Base-by-base conservation (phyloP, 1,140 invertebrate species). In the Brachionus angularis region DNA sequence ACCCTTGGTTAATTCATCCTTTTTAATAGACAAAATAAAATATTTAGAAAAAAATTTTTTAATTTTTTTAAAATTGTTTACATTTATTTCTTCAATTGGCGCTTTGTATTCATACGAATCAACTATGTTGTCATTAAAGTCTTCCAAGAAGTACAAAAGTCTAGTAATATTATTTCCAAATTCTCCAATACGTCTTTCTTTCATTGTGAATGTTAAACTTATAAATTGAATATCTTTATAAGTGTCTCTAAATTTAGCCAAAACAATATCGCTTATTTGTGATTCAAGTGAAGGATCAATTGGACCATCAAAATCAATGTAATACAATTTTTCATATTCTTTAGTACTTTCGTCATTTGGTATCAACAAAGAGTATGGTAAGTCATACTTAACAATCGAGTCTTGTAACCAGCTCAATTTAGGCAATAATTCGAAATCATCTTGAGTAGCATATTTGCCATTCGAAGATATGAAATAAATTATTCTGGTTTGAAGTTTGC, bases 131-230 rank as follows among this genome's bases (percentile, higher is more conserved):
- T 67, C 47, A 23, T 67, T n/a, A 2, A 12, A 12, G 16, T 67
- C 62, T 31, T 47, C 62, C 14, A 67, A 67, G 36, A 47, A 67
- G 31, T 67, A 67, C 42, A 47, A 23, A 5, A 67, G 29, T 36
- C 62, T 46, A 23, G 62, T 67, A 5, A 67, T 27, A 46, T 47
- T 46, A 23, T 67, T 67, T 10, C 62, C 62, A 2, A 46, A 21
- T 16, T 47, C 62, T 23, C 62, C 62, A 31, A 67, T 46, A 47
- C 62, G 42, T n/a, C 23, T 67, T 42, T 67, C 62, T 50, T 67
- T 67, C 42, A 50, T 50, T 0, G 47, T 67, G 23, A 67, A 50
- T 8, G 14, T 67, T 29, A 67, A 67, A 12, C 29, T 25, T 34
- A 67, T 50, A 23, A 47, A 50, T 31, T 67, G 18, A 23, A 67